These are phyloP conservation scores for Delichon dasypus DNA, from an alignment of 2,797 vertebrate genomes.

Conservation along the genomic window DNA sequence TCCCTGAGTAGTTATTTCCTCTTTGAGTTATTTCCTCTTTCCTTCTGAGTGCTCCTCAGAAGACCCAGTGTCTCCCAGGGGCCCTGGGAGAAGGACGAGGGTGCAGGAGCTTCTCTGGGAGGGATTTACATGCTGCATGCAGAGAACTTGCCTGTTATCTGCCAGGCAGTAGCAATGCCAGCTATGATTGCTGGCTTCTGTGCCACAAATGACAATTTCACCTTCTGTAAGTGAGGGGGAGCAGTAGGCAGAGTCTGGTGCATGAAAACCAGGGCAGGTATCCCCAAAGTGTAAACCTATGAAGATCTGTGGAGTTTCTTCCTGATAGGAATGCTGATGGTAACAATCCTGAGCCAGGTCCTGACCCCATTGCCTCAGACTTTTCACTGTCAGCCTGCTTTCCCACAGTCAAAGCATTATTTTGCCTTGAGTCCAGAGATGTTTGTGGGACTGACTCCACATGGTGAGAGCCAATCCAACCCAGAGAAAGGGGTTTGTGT, in stretches of 20 bases:
- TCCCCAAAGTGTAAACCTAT: not conserved
- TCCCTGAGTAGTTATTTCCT: not conserved
- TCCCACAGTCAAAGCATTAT: not conserved
- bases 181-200: not conserved
- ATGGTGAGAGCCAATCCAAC: not conserved
- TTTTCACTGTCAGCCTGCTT: conserved; percentile 9
- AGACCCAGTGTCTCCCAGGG: not conserved
- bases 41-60: not conserved
- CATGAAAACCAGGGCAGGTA: not conserved
- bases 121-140: not conserved
- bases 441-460: not conserved
- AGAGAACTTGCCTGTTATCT: not conserved
- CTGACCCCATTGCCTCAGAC: not conserved
- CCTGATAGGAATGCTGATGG: not conserved
- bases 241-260: not conserved
- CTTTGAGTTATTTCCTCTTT: not conserved
- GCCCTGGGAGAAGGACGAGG: not conserved
- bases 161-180: not conserved
- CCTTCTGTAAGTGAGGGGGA: not conserved
- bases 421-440: not conserved
- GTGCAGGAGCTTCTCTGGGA: not conserved
- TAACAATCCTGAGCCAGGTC: not conserved
- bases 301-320: not conserved
- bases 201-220: not conserved
- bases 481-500: not conserved